Conservation (phyloP, 1,140 invertebrate genomes). For the Popillia japonica region DNA sequence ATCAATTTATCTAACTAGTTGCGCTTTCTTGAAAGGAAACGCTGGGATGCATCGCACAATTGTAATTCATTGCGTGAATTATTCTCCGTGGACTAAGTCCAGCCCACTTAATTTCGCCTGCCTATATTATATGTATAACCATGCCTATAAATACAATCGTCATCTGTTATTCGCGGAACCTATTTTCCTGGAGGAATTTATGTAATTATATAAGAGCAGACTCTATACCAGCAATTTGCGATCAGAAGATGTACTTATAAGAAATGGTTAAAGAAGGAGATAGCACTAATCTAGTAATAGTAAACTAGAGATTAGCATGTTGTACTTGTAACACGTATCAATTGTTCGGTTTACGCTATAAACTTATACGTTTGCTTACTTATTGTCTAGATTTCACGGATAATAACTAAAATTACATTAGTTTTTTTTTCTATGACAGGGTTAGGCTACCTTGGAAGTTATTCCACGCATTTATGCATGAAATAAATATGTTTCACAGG, state of each 20-base stretch:
- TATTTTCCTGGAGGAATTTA: background rate
- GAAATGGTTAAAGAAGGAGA: background rate
- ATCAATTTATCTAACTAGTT: no score
- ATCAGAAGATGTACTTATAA: background rate
- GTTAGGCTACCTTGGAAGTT: no score
- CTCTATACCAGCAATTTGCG: background rate
- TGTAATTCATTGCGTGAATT: background rate
- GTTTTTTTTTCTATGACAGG: background rate
- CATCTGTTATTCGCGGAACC: background rate
- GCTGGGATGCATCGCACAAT: background rate
- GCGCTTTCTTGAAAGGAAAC: background rate
- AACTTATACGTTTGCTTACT: background rate
- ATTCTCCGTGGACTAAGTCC: background rate
- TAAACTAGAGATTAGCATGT: background rate
- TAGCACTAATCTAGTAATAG: background rate
- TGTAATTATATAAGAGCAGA: slow-evolving; percentile 25
- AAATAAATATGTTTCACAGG: no score
- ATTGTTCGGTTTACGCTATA: background rate
- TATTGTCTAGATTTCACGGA: background rate
- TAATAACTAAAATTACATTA: slow-evolving; percentile 1
- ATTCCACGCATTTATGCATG: no score
- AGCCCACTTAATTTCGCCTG: background rate
- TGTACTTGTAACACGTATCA: background rate
- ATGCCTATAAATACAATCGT: background rate
- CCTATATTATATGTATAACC: background rate